Percentiles rank a stretch among this genome's conserved stretches.
Conservation (phyloP, 1,140 invertebrate species). For the Ectropis grisescens region DNA sequence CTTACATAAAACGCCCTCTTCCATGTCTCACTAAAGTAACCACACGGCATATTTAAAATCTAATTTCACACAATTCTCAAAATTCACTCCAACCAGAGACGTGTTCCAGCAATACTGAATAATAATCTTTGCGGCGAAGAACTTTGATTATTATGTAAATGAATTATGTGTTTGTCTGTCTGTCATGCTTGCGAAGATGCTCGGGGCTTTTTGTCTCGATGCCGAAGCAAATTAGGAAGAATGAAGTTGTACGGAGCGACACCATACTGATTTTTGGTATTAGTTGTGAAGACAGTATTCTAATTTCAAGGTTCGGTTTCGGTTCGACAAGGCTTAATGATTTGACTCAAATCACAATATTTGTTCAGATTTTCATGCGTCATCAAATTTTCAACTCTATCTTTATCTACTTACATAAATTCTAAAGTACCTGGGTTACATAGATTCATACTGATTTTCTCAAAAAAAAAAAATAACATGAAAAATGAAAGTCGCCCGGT, state of each 20-base stretch:
- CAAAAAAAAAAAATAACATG: too few species aligned
- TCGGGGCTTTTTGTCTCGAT: constrained; percentile 32
- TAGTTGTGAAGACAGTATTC: too few species aligned
- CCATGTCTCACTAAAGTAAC: constrained; percentile 43
- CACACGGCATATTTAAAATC: constrained; percentile 46
- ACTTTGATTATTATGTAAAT: constrained; percentile 47
- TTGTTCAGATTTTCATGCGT: too few species aligned
- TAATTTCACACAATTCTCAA: constrained; percentile 10
- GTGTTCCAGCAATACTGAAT: constrained; percentile 15
- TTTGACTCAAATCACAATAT: too few species aligned
- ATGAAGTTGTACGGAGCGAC: background rate
- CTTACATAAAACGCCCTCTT: constrained; percentile 51
- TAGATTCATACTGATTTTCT: too few species aligned
- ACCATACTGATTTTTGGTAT: too few species aligned
- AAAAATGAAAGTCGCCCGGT: too few species aligned
- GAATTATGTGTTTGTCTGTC: constrained; percentile 37
- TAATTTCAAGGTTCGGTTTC: too few species aligned
- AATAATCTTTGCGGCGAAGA: constrained; percentile 9
- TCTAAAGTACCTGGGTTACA: too few species aligned
- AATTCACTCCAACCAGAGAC: constrained; percentile 9
- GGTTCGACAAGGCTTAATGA: too few species aligned
- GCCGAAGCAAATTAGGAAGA: constrained; percentile 20
- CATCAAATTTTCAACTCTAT: too few species aligned
- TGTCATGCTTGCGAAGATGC: constrained; percentile 32
- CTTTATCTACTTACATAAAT: too few species aligned